Conservation (phyloP, 2,888 invertebrate genomes). For the Oligia latruncula region DNA sequence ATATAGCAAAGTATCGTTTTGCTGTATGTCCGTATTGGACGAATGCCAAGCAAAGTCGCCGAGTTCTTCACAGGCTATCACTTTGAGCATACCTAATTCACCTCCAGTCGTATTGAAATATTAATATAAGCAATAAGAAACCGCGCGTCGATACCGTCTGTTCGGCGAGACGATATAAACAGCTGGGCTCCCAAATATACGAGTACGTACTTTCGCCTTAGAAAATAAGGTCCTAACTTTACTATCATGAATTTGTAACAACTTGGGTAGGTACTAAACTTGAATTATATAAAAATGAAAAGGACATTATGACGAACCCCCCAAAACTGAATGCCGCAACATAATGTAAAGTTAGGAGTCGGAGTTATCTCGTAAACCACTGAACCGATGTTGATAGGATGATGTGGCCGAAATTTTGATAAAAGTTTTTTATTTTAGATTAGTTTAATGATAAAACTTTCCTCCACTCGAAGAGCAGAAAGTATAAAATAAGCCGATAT, state of each 20-base stretch:
- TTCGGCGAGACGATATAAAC: slow-evolving; percentile 41
- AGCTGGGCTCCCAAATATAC: slow-evolving; percentile 35
- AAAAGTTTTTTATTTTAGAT: slow-evolving; percentile 44
- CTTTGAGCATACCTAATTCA: slow-evolving; percentile 69
- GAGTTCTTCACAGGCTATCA: slow-evolving; percentile 66
- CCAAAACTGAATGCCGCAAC: slow-evolving; percentile 5
- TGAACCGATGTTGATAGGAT: slow-evolving; percentile 45
- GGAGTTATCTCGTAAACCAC: slow-evolving; percentile 37
- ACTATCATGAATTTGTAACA: slow-evolving; percentile 29
- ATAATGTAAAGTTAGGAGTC: slow-evolving; percentile 22
- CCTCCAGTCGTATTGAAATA: slow-evolving; percentile 68
- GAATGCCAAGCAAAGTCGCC: slow-evolving; percentile 67
- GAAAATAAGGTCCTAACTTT: slow-evolving; percentile 31
- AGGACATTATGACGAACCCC: slow-evolving; percentile 9
- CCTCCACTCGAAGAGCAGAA: not conserved
- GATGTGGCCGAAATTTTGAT: slow-evolving; percentile 23
- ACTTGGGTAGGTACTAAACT: slow-evolving; percentile 18
- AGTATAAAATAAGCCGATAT: slow-evolving; percentile 10
- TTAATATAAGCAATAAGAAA: slow-evolving; percentile 66
- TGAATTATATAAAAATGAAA: slow-evolving; percentile 25
- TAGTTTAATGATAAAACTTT: slow-evolving; percentile 39
- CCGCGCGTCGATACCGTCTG: slow-evolving; percentile 42
- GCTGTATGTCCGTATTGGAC: slow-evolving; percentile 65
- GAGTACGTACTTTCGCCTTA: not conserved
- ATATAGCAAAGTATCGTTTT: slow-evolving; percentile 55